Evolutionary conservation across 1,140 invertebrate species (phyloP).

Genomic region (Eciton burchellii): DNA sequence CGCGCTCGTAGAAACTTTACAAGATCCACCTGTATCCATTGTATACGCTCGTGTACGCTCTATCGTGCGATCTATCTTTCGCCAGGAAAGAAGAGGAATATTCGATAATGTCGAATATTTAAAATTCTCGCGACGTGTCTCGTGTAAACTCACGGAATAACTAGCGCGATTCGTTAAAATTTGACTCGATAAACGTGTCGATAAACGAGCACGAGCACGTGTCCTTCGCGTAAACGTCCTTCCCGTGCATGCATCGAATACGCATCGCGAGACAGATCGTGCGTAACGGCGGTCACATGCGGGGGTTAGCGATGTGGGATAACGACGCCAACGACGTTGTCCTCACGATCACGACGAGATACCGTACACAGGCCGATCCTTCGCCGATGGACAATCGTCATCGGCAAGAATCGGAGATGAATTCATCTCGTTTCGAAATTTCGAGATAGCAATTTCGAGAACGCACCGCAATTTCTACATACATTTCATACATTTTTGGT

Average conservation of each 20-base stretch:
- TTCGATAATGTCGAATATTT: constrained; percentile 47
- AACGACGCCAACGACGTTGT: background rate
- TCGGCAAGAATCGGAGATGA: background rate
- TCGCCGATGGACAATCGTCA: background rate
- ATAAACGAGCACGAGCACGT: background rate
- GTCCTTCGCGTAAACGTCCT: background rate
- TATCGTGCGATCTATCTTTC: background rate
- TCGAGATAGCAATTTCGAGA: constrained; percentile 70
- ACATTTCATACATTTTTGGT: constrained; percentile 82
- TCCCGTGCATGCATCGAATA: constrained; percentile 1
- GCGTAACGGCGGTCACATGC: background rate
- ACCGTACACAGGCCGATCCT: background rate
- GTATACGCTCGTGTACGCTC: background rate
- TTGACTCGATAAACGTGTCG: background rate
- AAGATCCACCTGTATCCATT: constrained; percentile 1
- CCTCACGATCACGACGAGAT: background rate
- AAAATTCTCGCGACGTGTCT: background rate
- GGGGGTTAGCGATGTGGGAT: background rate
- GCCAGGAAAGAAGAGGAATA: constrained; percentile 26
- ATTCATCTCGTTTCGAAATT: constrained; percentile 69
- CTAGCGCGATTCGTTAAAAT: background rate
- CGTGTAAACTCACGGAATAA: too few species aligned
- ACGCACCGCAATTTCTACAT: constrained; percentile 78
- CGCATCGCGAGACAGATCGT: constrained; percentile 12
- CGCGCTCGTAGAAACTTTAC: constrained; percentile 2